Evolutionary conservation across 2,888 invertebrate species (phyloP), one percentile per base, ranked within the genome.

Genomic region (Campopleginae sp.): DNA sequence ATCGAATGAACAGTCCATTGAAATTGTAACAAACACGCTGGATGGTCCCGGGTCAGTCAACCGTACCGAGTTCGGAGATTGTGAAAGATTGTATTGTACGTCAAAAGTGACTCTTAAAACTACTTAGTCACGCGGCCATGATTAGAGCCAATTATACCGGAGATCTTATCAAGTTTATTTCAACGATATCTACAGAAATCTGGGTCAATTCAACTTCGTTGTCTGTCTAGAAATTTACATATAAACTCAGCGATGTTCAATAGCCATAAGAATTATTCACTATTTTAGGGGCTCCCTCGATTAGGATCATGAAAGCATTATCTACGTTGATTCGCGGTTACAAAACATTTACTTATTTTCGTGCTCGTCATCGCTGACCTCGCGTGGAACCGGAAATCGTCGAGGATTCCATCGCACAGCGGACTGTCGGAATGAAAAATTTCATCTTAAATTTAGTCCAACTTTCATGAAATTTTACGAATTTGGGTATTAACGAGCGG

Each of bases 91-190:
- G 48, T 42, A 19, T 8, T 17, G 42, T 75, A 48, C 46, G 38
- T 48, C 17, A 48, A 48, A 65, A 68, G 27, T 54, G 66, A 42
- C 54, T 23, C 54, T 68, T 19, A 17, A 44, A 68, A 70, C 14
- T 70, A 8, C 78, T 70, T 23, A 54, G 78, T 78, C 68, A 81
- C 83, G 79, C 48, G 54, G 70, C 51, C 61, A 65, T 31, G 58
- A 66, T 80, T 65, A 70, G 71, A 71, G 38, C 42, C 80, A 84
- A 84, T 84, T 84, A 70, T 65, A 65, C 54, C 70, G 71, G 14
- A 14, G 65, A 80, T 80, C 79, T 75, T 75, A 83, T 83, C 75
- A 83, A 83, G 71, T 79, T 83, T 83, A 76, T 79, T 68, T 74
- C 74, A 66, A 74, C 70, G 70, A 70, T 70, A 70, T 33, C 70